Percentiles rank a stretch among this genome's conserved stretches.
Evolutionary conservation across 1,140 invertebrate genomes (phyloP).

Genomic region (Anthonomus grandis): DNA sequence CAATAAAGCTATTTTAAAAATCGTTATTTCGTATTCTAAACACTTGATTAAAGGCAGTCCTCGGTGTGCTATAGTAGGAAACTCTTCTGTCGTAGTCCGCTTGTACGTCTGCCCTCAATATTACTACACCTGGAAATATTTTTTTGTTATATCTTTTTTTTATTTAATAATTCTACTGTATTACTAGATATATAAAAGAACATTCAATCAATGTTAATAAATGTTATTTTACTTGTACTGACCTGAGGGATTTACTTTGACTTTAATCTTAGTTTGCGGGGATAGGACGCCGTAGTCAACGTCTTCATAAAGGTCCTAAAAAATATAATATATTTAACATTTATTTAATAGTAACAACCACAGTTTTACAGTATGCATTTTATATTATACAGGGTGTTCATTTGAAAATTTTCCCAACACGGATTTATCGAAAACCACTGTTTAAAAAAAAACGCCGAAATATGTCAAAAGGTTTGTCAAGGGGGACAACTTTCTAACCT

Average conservation of each 20-base stretch:
- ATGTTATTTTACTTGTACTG: too few species aligned
- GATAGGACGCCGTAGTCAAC: slow-evolving; percentile 79
- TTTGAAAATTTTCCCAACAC: too few species aligned
- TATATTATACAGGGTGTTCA: too few species aligned
- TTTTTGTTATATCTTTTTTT: too few species aligned
- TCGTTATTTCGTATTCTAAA: slow-evolving; percentile 51
- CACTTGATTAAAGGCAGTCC: slow-evolving; percentile 60
- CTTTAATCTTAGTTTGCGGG: slow-evolving; percentile 84
- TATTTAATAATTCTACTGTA: too few species aligned
- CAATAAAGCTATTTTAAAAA: slow-evolving; percentile 36
- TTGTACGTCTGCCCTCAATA: slow-evolving; percentile 75
- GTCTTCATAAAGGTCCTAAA: slow-evolving; percentile 81
- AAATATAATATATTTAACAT: slow-evolving; percentile 12
- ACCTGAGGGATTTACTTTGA: slow-evolving; percentile 92
- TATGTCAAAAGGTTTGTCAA: too few species aligned
- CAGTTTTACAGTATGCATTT: background rate
- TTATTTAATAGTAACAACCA: background rate
- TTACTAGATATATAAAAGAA: too few species aligned
- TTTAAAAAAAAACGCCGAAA: too few species aligned
- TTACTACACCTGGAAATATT: slow-evolving; percentile 65
- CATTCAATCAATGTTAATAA: too few species aligned
- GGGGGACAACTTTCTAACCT: too few species aligned
- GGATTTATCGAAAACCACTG: too few species aligned
- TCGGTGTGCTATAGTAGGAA: slow-evolving; percentile 51
- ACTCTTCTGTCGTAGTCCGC: slow-evolving; percentile 56